Conservation (phyloP, 2,888 invertebrate genomes). For the Vannuccia rotundouncinata region DNA sequence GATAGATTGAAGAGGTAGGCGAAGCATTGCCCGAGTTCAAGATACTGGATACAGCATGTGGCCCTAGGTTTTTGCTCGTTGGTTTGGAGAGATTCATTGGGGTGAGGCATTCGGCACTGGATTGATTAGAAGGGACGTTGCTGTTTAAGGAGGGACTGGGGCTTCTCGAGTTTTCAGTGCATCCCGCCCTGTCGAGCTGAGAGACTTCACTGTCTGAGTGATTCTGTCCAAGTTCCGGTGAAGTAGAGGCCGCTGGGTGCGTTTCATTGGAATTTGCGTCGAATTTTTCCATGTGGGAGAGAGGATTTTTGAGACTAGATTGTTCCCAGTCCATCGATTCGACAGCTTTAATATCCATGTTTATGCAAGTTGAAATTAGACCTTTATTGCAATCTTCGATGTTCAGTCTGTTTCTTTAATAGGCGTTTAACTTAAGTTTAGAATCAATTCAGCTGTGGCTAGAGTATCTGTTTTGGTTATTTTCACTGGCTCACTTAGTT, state of each 20-base stretch:
- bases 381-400: neutral
- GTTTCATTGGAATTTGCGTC: conserved; percentile 11
- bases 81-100: conserved; percentile 5
- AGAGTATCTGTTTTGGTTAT: neutral
- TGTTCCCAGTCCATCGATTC: conserved; percentile 21
- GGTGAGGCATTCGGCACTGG: neutral
- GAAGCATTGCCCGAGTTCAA: neutral
- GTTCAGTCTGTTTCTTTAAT: conserved; percentile 1
- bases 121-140: neutral
- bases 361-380: no score
- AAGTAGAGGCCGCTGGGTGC: neutral
- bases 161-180: neutral
- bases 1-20: neutral
- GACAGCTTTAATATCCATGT: neutral
- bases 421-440: neutral
- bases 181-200: neutral
- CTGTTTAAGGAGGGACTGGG: neutral
- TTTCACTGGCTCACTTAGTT: neutral
- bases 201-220: neutral
- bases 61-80: neutral
- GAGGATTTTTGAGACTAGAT: neutral
- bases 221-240: neutral
- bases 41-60: neutral
- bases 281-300: neutral
- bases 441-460: neutral